Evolutionary conservation across 2,888 invertebrate species (phyloP).

Genomic region (Stomorhina lunata): DNA sequence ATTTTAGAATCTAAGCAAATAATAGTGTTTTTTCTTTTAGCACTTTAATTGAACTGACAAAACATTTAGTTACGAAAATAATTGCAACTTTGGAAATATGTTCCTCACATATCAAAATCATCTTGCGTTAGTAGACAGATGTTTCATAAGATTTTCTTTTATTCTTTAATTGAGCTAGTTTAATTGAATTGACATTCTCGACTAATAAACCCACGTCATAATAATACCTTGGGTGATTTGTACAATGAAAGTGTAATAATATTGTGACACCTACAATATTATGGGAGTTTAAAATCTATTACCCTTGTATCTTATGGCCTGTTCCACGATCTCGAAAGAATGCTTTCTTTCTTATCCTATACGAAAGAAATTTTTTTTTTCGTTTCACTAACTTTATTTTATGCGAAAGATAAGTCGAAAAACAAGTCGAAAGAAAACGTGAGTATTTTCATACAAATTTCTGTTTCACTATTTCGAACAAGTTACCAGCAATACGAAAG

Average conservation of each 20-base stretch:
- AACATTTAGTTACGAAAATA: neutral
- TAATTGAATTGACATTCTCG: conserved; percentile 53
- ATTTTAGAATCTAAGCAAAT: conserved; percentile 9
- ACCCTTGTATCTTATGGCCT: too few relatives aligned
- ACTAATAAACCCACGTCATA: conserved; percentile 36
- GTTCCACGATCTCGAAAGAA: too few relatives aligned
- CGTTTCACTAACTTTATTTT: too few relatives aligned
- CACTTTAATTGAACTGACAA: conserved; percentile 42
- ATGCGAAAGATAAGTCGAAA: too few relatives aligned
- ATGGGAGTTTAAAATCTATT: neutral
- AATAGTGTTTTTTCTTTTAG: conserved; percentile 23
- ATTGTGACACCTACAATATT: conserved; percentile 27
- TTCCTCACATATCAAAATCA: neutral
- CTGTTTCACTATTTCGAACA: too few relatives aligned
- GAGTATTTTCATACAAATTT: too few relatives aligned
- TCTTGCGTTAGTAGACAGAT: conserved; percentile 19
- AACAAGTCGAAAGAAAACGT: too few relatives aligned
- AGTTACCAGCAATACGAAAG: too few relatives aligned
- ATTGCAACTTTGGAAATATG: conserved; percentile 1
- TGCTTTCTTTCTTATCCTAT: too few relatives aligned
- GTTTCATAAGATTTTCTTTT: conserved; percentile 25
- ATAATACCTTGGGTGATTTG: conserved; percentile 13
- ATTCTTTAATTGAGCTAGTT: conserved; percentile 44
- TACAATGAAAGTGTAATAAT: neutral
- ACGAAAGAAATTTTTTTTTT: too few relatives aligned